Base-by-base conservation (phyloP, 2,888 invertebrate species). In the Synanthedon myopaeformis region DNA sequence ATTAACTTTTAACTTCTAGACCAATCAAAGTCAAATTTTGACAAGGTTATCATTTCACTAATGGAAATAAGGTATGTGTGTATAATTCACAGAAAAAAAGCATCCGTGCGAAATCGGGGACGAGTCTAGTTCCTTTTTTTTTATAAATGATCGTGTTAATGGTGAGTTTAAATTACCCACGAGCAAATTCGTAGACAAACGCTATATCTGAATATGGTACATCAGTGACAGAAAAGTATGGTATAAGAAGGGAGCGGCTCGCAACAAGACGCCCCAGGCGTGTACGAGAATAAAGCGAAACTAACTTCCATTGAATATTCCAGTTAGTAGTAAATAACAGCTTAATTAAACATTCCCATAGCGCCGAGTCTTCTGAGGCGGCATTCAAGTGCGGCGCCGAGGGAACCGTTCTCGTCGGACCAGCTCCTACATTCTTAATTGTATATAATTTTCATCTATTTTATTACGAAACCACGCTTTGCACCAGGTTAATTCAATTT, bases 331-430 rank as follows among this genome's bases (percentile, higher is more conserved):
- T 71, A 74, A 74, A 76, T 77, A 70, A 69, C 72, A 61, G 59
- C 62, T 70, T 76, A 76, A 79, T 79, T 79, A 77, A 76, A 72
- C 71, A 76, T 75, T 70, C 67, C 61, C 64, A 64, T 63, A 58
- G 58, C 56, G 55, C 57, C 49, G 52, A 57, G 55, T 59, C 55
- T 56, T 61, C 59, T 55, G 54, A 58, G 57, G 55, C 54, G 57
- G 57, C 54, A 55, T 60, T 62, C 19, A 51, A 51, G 17, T 49
- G 19, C 45, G 56, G 64, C 67, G 68, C 64, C 66, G 60, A 54
- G 59, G 49, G 57, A 61, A 60, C 66, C 62, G 57, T 59, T 57
- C 57, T 58, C 59, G 52, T 49, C 49, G 12, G 13, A 55, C 55
- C 58, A 55, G 53, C 52, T 56, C 56, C 52, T 54, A 58, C 55